Evolutionary conservation across 1,140 invertebrate species (phyloP), one percentile per base, ranked within the genome.

Genomic region (Procambarus virginalis): DNA sequence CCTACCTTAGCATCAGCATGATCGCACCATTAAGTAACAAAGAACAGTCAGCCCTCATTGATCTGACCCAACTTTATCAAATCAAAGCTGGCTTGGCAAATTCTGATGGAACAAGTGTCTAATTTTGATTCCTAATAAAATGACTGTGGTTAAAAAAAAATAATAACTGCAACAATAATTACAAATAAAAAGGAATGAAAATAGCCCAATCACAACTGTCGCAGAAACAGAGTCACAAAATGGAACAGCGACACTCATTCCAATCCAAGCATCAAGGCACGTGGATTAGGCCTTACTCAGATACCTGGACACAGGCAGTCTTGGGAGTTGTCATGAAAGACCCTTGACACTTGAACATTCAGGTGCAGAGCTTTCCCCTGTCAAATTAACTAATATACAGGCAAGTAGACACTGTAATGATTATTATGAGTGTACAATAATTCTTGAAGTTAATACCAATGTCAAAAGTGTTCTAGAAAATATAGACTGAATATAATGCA

Each of bases 11-110:
- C 82, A 84, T 84, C 82, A 84, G 60, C 58, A 84, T 84, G 64
- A 84, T 84, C 82, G 82, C 82, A 84, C 82, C 82, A 84, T 84
- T 84, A 84, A 84, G 82, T 84, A 84, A 84, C 82, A 84, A 84
- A 68, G 82, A 84, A 84, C 48, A 84, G 9, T 86, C 76, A 78
- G 75, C 73, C 84, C 60, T 86, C 75, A 78, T 60, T 58, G 51
- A 78, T 68, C 34, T 58, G 58, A 68, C 68, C 82, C 68, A 75
- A 17, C 46, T 51, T 12, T 75, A 70, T 79, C n/a, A 55, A 55
- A 55, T 80, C 22, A 55, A 34, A 22, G 14, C 22, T 58, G n/a
- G 49, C 55, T 80, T 58, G 22, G 49, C 48, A 55, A 58, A 58
- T 80, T 80, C 58, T 80, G 78, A 80, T 80, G 78, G 78, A 80